Evolutionary conservation across 2,797 vertebrate genomes (phyloP), one percentile per base, ranked within the genome.

Genomic region (Scolopax bukidnonensis): DNA sequence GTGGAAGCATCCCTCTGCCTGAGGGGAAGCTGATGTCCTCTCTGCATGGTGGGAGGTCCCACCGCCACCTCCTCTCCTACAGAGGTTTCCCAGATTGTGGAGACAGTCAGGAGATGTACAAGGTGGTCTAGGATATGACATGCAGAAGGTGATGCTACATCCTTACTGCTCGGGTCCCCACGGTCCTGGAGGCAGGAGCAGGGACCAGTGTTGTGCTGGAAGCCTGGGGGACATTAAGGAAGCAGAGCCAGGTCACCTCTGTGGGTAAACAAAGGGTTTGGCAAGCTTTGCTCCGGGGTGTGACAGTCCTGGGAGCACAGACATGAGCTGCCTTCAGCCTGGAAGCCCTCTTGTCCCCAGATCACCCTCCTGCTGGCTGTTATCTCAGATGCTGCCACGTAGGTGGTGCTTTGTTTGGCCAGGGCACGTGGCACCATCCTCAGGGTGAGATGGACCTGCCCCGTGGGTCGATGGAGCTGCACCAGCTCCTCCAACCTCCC

Each of bases 381-480:
- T 48, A 43, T 13, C 70, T 53, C 23, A 4, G 43, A 33, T 10
- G 33, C 85, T 86, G 87, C 33, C 67, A 5, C 2, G 2, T 7
- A 40, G 63, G 28, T 16, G 27, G n/a, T 38, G 45, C 74, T 76
- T n/a, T 86, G 69, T 79, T 82, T 74, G 77, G 30, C 54, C 65
- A 73, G 74, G 59, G 67, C 74, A 93, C 2, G 0, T 17, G 30
- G 81, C 53, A 79, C 38, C 32, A 8, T 53, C 80, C 64, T 40
- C 1, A 0, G 23, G 27, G 54, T 0, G 1, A 6, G 48, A 14
- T 17, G 57, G 40, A 81, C 21, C 56, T 19, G 53, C 6, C 75
- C 40, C 0, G 1, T 17, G 28, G 20, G 64, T 13, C 0, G 0
- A 30, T 53, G 71, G 65, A 65, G 74, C 27, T 16, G 11, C 18